These are phyloP conservation scores for Lepidocolaptes lacrymiger DNA, from an alignment of 2,797 vertebrate genomes.

Conservation along the genomic window DNA sequence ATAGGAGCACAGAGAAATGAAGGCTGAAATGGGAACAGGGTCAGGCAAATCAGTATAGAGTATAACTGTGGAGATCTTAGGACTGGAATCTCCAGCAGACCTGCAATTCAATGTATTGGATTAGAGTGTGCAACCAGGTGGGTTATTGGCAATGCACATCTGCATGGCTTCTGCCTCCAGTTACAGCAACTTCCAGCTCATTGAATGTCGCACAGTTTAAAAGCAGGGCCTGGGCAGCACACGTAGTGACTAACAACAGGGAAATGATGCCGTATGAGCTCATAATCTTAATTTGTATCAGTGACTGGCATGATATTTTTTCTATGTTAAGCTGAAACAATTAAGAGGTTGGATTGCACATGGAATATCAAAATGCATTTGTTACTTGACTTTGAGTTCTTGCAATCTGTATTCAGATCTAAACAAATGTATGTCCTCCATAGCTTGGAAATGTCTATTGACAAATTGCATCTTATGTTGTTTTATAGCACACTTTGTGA, in stretches of 20 bases:
- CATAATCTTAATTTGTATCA: background rate
- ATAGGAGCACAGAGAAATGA: background rate
- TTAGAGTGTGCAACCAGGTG: background rate
- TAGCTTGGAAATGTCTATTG: background rate
- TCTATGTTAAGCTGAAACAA: background rate
- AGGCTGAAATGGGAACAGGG: background rate
- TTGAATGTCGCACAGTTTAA: fast-evolving
- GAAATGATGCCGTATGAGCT: background rate
- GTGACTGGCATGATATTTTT: background rate
- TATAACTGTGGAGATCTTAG: background rate
- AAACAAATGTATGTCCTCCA: background rate
- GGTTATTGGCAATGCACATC: background rate
- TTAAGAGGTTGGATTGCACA: background rate
- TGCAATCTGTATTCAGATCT: background rate
- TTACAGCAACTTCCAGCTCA: background rate
- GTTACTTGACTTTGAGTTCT: background rate
- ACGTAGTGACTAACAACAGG: background rate
- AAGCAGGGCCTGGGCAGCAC: background rate
- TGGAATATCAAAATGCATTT: background rate
- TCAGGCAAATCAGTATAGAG: background rate
- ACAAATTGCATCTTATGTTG: background rate
- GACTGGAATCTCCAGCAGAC: background rate
- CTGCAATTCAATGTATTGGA: background rate
- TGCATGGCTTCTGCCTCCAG: background rate
- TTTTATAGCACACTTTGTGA: background rate